Evolutionary conservation across 2,797 vertebrate species (phyloP).

Genomic region (Florisuga fusca): DNA sequence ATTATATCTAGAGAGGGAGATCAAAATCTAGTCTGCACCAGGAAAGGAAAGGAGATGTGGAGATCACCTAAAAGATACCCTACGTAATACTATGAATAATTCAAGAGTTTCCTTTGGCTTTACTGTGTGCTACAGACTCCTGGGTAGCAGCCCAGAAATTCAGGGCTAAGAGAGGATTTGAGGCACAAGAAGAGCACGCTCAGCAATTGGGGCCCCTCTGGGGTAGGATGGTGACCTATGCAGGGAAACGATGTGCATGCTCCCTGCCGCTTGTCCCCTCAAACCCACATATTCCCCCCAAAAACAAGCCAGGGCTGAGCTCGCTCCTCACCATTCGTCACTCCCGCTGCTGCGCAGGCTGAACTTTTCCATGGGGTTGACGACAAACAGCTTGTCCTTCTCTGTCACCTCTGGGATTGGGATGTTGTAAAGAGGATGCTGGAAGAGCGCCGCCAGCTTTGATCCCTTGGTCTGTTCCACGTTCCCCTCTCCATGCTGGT

Average conservation of each 20-base stretch:
- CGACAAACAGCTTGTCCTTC: constrained; percentile 82
- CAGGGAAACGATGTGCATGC: accelerated
- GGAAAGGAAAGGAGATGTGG: neutral
- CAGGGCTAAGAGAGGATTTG: neutral
- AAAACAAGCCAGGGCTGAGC: neutral
- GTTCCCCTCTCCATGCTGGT: neutral
- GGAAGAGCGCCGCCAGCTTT: constrained; percentile 81
- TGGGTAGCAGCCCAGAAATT: neutral
- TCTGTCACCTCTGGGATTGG: constrained; percentile 63
- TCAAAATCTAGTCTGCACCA: neutral
- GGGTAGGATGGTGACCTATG: neutral
- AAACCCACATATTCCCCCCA: neutral
- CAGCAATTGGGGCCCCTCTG: neutral
- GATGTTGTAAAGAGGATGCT: constrained; percentile 83
- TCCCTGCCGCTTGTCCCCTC: neutral
- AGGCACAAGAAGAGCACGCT: neutral
- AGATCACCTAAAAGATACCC: neutral
- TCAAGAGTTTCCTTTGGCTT: neutral
- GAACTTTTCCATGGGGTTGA: constrained; percentile 77
- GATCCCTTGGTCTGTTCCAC: neutral
- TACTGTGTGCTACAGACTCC: neutral
- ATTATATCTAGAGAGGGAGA: neutral
- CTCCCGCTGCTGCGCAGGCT: constrained; percentile 64
- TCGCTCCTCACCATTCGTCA: constrained; percentile 80
- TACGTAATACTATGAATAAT: neutral